Base-by-base conservation (phyloP, 1,140 invertebrate species). In the Euwallacea similis region DNA sequence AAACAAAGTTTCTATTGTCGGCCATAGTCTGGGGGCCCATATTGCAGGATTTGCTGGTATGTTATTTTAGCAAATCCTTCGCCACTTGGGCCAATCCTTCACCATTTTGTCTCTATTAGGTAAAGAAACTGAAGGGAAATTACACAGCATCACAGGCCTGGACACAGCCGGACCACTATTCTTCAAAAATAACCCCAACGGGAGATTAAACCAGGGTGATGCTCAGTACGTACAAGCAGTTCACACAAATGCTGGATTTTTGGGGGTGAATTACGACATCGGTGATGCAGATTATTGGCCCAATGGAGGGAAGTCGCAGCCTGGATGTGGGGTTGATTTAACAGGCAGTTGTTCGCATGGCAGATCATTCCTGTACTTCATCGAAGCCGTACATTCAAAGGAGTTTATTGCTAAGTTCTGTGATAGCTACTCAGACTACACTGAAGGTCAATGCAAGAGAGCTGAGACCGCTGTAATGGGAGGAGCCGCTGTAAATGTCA, bases 211-310 rank as follows among this genome's bases (percentile, higher is more conserved):
- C 75, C 84, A 83, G 75, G 80, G 77, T 46, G 89, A 90, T 74
- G 89, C 86, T 0, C 63, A 77, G 3, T 88, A 87, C 73, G 88
- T 90, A 0, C 86, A 89, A 72, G 83, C 88, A 0, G 84, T 90
- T 46, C 89, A 91, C 76, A 87, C 88, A 0, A 87, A 88, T 75
- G 85, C 81, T 75, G 80, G 85, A 72, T 69, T 85, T 69, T 82
- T 90, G 41, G 89, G 87, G 2, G 88, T 88, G 80, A 42, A 85
- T 84, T 3, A 85, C 87, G 0, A 77, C 46, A 2, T 89, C 58
- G 89, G 89, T 4, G 86, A 90, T 76, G 88, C 86, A 44, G 90
- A 93, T 80, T 92, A 90, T 77, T 91, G 87, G 78, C 87, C 88
- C 9, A 91, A 91, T 76, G 89, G 88, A 43, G 89, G 88, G 6